A percentile compares a stretch with the other conserved stretches of the same genome.
Evolutionary conservation across 2,888 invertebrate species (phyloP).

Genomic region (Drepana falcataria): DNA sequence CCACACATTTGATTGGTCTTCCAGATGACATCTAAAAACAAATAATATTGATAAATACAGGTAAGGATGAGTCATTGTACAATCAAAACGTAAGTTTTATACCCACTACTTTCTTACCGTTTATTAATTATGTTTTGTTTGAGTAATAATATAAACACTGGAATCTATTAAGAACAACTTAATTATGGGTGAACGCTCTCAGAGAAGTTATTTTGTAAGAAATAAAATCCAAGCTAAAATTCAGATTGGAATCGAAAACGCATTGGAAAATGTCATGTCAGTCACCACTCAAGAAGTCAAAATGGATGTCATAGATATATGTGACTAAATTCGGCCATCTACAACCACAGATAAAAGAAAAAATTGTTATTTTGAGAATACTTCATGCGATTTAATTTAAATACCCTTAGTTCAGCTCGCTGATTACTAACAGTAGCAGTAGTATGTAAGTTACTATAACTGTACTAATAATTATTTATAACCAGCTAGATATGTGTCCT

Average conservation of each 20-base stretch:
- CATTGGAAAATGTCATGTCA: slow-evolving; percentile 42
- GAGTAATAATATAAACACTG: slow-evolving; percentile 17
- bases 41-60: slow-evolving; percentile 50
- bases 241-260: slow-evolving; percentile 43
- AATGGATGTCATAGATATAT: not conserved
- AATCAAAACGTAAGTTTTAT: slow-evolving; percentile 42
- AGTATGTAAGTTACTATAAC: too few relatives aligned
- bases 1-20: slow-evolving; percentile 94
- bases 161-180: not conserved
- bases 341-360: too few relatives aligned
- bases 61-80: slow-evolving; percentile 53
- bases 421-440: too few relatives aligned
- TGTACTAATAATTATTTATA: too few relatives aligned
- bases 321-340: too few relatives aligned
- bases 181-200: not conserved
- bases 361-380: too few relatives aligned
- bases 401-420: too few relatives aligned
- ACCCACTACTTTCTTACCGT: slow-evolving; percentile 25
- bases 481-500: too few relatives aligned
- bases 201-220: not conserved
- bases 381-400: too few relatives aligned
- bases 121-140: slow-evolving; percentile 16
- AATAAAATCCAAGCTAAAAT: not conserved
- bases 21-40: slow-evolving; percentile 89
- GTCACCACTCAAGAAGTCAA: slow-evolving; percentile 5